Base-by-base conservation (phyloP, 1,140 invertebrate genomes). In the Ectropis grisescens region DNA sequence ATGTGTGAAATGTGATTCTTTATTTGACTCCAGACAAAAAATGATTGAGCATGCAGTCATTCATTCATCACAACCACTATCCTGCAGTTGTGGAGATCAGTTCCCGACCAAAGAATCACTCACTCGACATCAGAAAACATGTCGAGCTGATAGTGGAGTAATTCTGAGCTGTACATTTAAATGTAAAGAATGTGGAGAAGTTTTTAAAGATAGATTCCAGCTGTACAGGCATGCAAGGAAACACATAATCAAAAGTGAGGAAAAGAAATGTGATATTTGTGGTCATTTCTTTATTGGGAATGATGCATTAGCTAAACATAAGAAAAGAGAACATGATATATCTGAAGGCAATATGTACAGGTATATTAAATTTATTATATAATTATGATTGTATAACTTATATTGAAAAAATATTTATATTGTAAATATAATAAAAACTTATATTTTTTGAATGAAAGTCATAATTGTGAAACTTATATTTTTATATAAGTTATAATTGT, bases 21-120 rank as follows among this genome's bases (percentile, higher is more conserved):
- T 70, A 13, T 79, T 78, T 60, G 56, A 81, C 47, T 74, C 72
- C 1, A 78, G 64, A 28, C 45, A 48, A 12, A 64, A 72, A 41
- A 58, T 78, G 53, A 37, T 59, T 13, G 45, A 66, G 22, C 76
- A 81, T 33, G 42, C 41, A 8, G 5, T 58, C 6, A 47, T 38
- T 1, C 75, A 80, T 33, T 57, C 44, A 28, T 27, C 53, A 7
- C 13, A 48, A 34, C 53, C 56, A 5, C 43, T 64, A n/a, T 54
- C 51, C 11, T 74, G 72, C 13, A 59, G 58, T 12, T 78, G 72
- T 42, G 62, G 66, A 3, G 58, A 61, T 34, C 38, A 50, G n/a
- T 70, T 74, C 35, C 33, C 37, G 11, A 54, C 11, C n/a, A 58
- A 59, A 35, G 60, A 66, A 4, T 45, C 42, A 19, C 43, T 65